A percentile compares a stretch with the other conserved stretches of the same genome.
These are phyloP conservation scores for Lagorchestes hirsutus DNA, from an alignment of 2,797 vertebrate species.

Conservation along the genomic window DNA sequence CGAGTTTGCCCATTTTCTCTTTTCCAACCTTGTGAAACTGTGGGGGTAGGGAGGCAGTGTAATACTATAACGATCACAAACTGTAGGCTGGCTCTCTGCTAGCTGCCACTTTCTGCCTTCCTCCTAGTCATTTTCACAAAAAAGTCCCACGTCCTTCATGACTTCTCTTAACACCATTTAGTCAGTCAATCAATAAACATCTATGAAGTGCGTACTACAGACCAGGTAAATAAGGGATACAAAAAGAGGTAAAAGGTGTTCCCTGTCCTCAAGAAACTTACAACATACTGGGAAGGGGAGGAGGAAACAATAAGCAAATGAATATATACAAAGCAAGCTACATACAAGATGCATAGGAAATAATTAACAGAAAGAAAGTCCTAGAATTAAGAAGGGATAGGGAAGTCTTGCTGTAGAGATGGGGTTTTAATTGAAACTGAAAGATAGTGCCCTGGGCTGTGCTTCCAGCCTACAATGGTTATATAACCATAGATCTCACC, in stretches of 20 bases:
- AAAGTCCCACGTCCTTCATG: background rate
- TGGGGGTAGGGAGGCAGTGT: background rate
- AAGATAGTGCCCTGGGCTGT: background rate
- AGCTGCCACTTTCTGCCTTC: background rate
- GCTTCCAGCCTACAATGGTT: background rate
- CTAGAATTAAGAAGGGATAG: background rate
- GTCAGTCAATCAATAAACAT: background rate
- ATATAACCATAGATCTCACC: background rate
- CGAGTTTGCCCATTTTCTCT: background rate
- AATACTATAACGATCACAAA: background rate
- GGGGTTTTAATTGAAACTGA: background rate
- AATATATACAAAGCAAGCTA: background rate
- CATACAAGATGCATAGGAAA: background rate
- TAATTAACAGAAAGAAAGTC: background rate
- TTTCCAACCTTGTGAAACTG: background rate
- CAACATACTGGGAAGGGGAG: background rate
- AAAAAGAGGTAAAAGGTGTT: background rate
- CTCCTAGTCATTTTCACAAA: background rate
- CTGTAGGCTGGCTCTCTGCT: background rate
- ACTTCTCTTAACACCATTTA: background rate
- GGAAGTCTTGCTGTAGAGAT: background rate
- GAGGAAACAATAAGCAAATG: background rate
- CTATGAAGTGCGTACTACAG: background rate
- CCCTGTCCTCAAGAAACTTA: background rate
- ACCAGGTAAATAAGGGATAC: background rate